Evolutionary conservation across 2,797 vertebrate species (phyloP).

Genomic region (Heliangelus exortis): DNA sequence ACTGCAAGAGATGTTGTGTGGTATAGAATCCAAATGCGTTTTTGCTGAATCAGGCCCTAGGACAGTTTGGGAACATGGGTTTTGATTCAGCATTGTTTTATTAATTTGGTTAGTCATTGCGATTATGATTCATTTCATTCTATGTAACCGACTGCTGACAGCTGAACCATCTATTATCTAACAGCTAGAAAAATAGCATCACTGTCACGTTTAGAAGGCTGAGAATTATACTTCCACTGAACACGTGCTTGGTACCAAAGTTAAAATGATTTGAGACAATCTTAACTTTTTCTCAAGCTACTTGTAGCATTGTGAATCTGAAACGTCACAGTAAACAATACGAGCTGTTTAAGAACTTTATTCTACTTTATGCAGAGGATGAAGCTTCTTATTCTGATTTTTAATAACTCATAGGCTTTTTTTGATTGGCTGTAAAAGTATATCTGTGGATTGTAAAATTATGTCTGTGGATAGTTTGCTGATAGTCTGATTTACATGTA

Average conservation of each 20-base stretch:
- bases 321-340: not conserved
- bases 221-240: not conserved
- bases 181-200: constrained; percentile 35
- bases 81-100: constrained; percentile 40
- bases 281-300: not conserved
- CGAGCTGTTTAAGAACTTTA: not conserved
- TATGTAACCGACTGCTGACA: constrained; percentile 32
- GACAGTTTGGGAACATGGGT: constrained; percentile 13
- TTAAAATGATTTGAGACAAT: not conserved
- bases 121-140: constrained; percentile 50
- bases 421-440: not conserved
- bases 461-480: not conserved
- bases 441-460: not conserved
- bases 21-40: not conserved
- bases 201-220: not conserved
- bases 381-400: not conserved
- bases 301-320: not conserved
- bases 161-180: constrained; percentile 46
- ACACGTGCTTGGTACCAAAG: not conserved
- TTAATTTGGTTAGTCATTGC: constrained; percentile 55
- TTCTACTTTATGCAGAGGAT: not conserved
- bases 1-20: not conserved
- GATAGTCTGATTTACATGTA: not conserved
- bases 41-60: constrained; percentile 52
- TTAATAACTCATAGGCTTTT: not conserved